Evolutionary conservation across 1,140 invertebrate genomes (phyloP), one percentile per base, ranked within the genome.

Genomic region (Brachionus koreanus): DNA sequence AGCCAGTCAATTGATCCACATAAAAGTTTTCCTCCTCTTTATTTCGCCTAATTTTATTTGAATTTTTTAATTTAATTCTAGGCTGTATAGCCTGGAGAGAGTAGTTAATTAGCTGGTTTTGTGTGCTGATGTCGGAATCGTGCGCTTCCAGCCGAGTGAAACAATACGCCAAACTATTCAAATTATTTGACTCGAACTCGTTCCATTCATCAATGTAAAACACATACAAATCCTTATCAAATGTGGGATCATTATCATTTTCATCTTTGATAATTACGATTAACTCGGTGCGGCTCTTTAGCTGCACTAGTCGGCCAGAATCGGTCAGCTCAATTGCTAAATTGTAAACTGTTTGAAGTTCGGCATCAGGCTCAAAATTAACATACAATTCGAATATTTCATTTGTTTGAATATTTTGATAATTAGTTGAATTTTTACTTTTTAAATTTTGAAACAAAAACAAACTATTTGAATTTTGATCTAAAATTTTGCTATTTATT

Each of bases 191-290:
- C 3, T 74, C 19, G 25, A 13, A 29, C 5, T 74, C 39, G 23
- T 74, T 74, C 69, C 69, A 74, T 46, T 79, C 76, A 35, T 79
- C 49, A 61, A 79, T 61, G 12, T n/a, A 9, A 65, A 79, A 79
- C 16, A 10, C 6, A 29, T 79, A 79, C 9, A 79, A 10, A 61
- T 29, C 35, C 16, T 61, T 29, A 19, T 79, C 76, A 42, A 79
- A 79, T 35, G 61, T 35, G 19, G 76, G 76, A 29, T 61, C 76
- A 42, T 79, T 79, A 61, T 79, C 76, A 35, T 79, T 79, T 33
- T 79, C 76, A 19, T 79, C 76, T 65, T 79, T 57, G 19, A 79
- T 74, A 25, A 46, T 25, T 46, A 74, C n/a, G 19, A 46, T 12
- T 12, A 74, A 9, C 23, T 74, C 69, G 13, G 69, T 25, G 19